These are phyloP conservation scores for Xiphias gladius DNA, from an alignment of 2,113 vertebrate species.

Conservation along the genomic window DNA sequence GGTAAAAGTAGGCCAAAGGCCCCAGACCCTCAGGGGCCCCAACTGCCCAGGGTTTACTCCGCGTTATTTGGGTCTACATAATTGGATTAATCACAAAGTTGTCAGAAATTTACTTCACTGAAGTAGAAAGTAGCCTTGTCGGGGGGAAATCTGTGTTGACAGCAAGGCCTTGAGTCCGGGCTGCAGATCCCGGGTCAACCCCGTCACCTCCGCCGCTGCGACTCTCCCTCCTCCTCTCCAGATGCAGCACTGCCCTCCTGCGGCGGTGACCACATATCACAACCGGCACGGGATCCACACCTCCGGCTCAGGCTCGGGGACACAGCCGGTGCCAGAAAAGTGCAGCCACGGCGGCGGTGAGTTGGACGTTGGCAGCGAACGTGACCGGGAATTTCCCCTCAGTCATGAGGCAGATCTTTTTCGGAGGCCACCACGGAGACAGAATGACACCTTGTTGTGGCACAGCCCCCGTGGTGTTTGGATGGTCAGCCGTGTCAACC, in stretches of 20 bases:
- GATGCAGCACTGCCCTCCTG: constrained; percentile 52
- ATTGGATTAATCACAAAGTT: too few relatives aligned
- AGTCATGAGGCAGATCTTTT: neutral
- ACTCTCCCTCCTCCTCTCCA: neutral
- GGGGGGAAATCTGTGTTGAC: too few relatives aligned
- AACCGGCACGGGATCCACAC: neutral
- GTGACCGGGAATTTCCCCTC: neutral
- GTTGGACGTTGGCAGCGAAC: constrained; percentile 24
- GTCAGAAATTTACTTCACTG: too few relatives aligned
- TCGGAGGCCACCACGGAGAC: constrained; percentile 3
- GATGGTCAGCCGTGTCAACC: constrained; percentile 33
- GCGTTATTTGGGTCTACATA: too few relatives aligned
- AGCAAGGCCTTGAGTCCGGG: too few relatives aligned
- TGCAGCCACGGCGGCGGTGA: constrained; percentile 43
- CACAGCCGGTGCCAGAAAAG: constrained; percentile 28
- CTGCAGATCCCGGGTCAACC: too few relatives aligned
- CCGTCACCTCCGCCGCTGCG: neutral
- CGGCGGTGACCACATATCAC: neutral
- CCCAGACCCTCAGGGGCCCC: too few relatives aligned
- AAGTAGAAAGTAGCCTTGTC: too few relatives aligned
- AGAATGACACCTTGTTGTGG: constrained; percentile 24
- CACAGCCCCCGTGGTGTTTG: constrained; percentile 69
- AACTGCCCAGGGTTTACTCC: too few relatives aligned
- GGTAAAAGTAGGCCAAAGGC: too few relatives aligned
- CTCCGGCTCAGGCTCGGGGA: neutral